Base-by-base conservation (phyloP, 2,113 vertebrate species). In the Calidris pugnax region DNA sequence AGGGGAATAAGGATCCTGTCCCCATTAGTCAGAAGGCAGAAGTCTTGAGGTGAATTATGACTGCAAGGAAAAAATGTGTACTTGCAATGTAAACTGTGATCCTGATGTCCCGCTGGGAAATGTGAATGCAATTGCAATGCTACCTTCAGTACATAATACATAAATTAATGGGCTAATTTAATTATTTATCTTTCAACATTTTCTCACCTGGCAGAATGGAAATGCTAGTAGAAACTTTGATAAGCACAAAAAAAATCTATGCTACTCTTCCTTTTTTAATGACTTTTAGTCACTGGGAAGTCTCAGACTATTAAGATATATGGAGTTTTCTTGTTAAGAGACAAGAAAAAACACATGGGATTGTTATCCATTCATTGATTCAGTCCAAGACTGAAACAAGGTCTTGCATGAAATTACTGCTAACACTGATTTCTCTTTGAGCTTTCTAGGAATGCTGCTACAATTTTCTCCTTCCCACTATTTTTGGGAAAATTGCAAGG, bases 111-210 rank as follows among this genome's bases (percentile, higher is more conserved):
- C 21, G 0, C 47, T 90, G 92, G 90, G 92, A 94, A 72, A 83
- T 66, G 39, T 73, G 88, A 93, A 73, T 80, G 45, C 30, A 59
- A 53, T 82, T 94, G 79, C 63, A 76, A 64, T 53, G 41, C 37
- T 91, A 48, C 71, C 62, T 82, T 85, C 39, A 0, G 4, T 76
- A 80, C 17, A 48, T 92, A 93, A 90, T 69, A 37, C 62, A 92
- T 91, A 90, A 79, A 83, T 92, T 91, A 88, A 66, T 83, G 14
- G 24, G 53, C 68, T 93, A 69, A 87, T 87, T 94, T 85, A 91
- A 85, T 90, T 90, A 90, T 96, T 96, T 89, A 68, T 89, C 84
- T 75, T 79, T 68, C 76, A 92, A 35, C 24, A 24, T 67, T 81
- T 93, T 94, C 45, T 87, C 39, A 87, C 60, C 39, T 94, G 45